Evolutionary conservation across 64 coral and sea anemone species (phyloP), one percentile per base, ranked within the genome.

Genomic region (Dendronephthya gigantea): DNA sequence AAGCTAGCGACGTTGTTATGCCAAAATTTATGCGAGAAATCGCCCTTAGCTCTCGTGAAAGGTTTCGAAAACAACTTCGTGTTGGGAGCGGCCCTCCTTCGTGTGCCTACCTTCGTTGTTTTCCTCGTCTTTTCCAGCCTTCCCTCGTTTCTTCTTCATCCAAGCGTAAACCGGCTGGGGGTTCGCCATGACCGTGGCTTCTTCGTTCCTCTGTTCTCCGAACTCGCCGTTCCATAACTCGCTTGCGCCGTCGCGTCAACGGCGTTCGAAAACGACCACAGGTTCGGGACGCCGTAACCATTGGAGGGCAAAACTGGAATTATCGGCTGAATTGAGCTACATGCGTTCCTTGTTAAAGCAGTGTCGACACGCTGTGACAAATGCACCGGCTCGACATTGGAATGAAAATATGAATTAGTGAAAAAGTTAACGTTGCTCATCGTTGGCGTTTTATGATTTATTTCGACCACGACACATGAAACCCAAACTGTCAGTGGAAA

Each of bases 371-470:
- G 72, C 72, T 79, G 72, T 79, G 72, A 79, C 72, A 19, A 62
- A 62, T 19, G 55, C 55, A 62, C 55, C 25, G 55, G 0, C 72
- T 79, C 32, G 36, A 39, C 32, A 12, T 79, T 39, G 36, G 32
- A 79, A 79, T 79, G 72, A 79, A 79, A 79, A 79, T 79, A 79
- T 29, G 72, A 79, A 79, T 79, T 79, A 79, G 72, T 39, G 37
- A 79, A 79, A 39, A 79, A 79, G 72, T 79, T 79, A 79, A 79
- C 19, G 32, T 79, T 79, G 72, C 36, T 79, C 72, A 79, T 79
- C 72, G 72, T 79, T 79, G 72, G 72, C 72, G 72, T 79, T 79
- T 79, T 79, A 79, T 79, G 72, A 79, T 79, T 79, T 79, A 79
- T 79, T 79, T 79, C 72, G 32, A 79, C 27, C 10, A 79, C 32